These are phyloP conservation scores for Hydrotaea diabolus DNA, from an alignment of 2,888 invertebrate species.

Conservation along the genomic window DNA sequence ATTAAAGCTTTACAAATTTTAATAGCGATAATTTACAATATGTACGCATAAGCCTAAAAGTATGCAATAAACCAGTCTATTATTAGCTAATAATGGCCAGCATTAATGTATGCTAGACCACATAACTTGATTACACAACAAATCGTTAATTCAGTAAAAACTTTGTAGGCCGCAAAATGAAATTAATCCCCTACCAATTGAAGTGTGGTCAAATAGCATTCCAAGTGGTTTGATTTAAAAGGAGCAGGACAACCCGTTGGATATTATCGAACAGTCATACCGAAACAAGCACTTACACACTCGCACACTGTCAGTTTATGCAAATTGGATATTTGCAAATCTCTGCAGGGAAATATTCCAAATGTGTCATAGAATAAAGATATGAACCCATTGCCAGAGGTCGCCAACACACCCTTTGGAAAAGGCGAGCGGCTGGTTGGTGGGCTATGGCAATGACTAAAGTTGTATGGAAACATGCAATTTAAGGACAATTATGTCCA, in stretches of 20 bases:
- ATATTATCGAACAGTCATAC: not conserved
- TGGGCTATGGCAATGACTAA: not conserved
- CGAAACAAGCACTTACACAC: not conserved
- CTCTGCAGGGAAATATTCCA: not conserved
- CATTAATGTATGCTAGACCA: not conserved
- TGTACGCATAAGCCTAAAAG: not conserved
- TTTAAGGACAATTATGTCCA: not conserved
- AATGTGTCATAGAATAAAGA: not conserved
- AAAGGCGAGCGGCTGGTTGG: no score
- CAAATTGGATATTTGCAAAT: not conserved
- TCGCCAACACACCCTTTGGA: no score
- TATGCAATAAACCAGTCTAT: not conserved
- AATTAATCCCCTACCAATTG: not conserved
- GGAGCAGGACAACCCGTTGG: not conserved
- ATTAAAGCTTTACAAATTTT: no score
- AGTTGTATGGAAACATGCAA: not conserved
- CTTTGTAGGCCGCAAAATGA: not conserved
- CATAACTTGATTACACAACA: not conserved
- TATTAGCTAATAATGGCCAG: not conserved
- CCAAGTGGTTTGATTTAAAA: not conserved
- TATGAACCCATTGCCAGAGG: not conserved
- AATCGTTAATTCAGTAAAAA: conserved; percentile 6
- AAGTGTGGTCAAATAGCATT: not conserved
- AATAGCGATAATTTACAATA: no score
- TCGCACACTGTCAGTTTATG: not conserved